Evolutionary conservation across 2,797 vertebrate genomes (phyloP), one percentile per base, ranked within the genome.

Genomic region (Phoebastria nigripes): DNA sequence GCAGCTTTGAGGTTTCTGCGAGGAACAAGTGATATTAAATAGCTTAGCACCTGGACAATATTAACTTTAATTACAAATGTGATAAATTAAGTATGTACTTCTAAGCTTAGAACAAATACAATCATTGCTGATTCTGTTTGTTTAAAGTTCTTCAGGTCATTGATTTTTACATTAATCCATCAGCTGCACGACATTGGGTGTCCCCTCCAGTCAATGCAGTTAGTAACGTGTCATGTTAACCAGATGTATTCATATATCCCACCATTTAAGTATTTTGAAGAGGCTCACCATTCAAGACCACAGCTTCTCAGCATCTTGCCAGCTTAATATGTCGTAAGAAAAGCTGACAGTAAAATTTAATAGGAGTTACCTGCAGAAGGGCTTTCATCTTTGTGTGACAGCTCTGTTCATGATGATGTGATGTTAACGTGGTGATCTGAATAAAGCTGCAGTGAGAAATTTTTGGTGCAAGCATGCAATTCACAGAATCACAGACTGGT

Each of bases 41-140:
- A 61, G 84, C 94, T 95, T 71, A 93, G 69, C 92, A 95, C 92
- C 87, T 95, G 91, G 81, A 39, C 80, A 94, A 73, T 87, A 79
- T 90, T 91, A 89, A 78, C 67, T 84, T 51, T 74, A 90, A 87
- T 90, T 87, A 70, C 62, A 80, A 55, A 66, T 28, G 51, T 61
- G 87, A 70, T 49, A 51, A 91, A 79, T 79, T 18, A 93, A 74
- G 52, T 47, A 15, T 59, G 61, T 61, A 46, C 42, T 92, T 89
- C 19, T 61, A n/a, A 89, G 73, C 81, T 81, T 12, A 61, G 87
- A 87, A 69, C 61, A 89, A 71, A 89, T 18, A 59, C 35, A 69
- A 35, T 88, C 82, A 20, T 31, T 35, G 90, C 56, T 90, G 92
- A 88, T 95, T 94, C 82, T 91, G 65, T 93, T 95, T 86, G 65